Evolutionary conservation across 1,140 invertebrate genomes (phyloP).

Genomic region (Gryon sp.): DNA sequence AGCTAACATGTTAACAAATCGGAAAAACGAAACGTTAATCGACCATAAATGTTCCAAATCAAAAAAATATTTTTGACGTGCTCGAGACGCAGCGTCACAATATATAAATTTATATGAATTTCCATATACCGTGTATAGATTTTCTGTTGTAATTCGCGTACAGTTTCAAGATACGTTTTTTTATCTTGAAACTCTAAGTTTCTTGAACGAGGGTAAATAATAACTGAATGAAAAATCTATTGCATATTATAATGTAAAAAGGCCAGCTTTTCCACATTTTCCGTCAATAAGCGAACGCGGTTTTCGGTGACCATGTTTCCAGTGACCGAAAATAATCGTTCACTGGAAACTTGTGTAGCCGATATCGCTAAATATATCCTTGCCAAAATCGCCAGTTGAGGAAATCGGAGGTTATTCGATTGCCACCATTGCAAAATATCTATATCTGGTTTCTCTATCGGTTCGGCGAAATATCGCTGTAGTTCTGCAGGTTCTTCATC

Average conservation of each 20-base stretch:
- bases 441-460: background rate
- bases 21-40: no score
- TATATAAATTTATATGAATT: no score
- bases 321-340: conserved; percentile 20
- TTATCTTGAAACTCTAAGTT: no score
- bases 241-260: conserved; percentile 19
- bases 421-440: background rate
- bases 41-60: no score
- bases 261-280: conserved; percentile 18
- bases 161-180: no score
- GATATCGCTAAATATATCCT: conserved; percentile 25
- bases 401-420: background rate
- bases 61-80: no score
- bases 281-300: conserved; percentile 4
- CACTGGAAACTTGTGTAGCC: conserved; percentile 18
- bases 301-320: conserved; percentile 15
- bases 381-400: background rate
- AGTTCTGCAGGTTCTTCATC: background rate
- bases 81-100: no score
- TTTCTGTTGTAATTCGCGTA: no score
- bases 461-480: background rate
- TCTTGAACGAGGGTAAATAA: no score
- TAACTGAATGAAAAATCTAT: background rate
- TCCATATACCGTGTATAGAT: no score
- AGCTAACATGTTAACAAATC: no score